phyloP scores from a whole-genome alignment of 1,140 invertebrate genomes.

The Drosophila malerkotliana region DNA sequence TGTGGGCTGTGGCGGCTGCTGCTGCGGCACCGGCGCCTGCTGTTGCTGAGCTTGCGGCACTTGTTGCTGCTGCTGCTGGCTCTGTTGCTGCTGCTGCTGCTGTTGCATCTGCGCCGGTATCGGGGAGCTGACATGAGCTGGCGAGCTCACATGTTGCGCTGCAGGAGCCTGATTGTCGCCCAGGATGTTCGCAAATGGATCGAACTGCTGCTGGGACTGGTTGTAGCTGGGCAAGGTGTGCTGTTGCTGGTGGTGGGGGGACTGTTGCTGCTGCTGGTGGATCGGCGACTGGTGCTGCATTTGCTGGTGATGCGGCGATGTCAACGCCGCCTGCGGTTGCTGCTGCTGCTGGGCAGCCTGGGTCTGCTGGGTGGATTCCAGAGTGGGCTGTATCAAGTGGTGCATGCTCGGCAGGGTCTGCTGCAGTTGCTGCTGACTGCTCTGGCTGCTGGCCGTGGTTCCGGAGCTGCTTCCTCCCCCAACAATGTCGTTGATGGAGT shows the following conservation, averaged over 20 bases:
- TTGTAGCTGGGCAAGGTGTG: slow-evolving; percentile 69
- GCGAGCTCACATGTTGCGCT: slow-evolving; percentile 61
- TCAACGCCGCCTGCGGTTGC: slow-evolving; percentile 44
- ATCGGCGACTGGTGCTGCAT: slow-evolving; percentile 71
- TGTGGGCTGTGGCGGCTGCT: slow-evolving; percentile 41
- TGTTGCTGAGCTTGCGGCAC: slow-evolving; percentile 32
- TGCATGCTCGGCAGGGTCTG: slow-evolving; percentile 70
- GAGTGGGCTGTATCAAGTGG: slow-evolving; percentile 58
- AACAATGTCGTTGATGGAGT: slow-evolving; percentile 83
- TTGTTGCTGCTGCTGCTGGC: slow-evolving; percentile 25
- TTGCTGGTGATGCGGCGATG: slow-evolving; percentile 68
- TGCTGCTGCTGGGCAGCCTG: slow-evolving; percentile 36
- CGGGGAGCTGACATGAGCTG: slow-evolving; percentile 73
- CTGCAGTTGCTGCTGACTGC: slow-evolving; percentile 56
- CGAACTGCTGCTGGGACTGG: slow-evolving; percentile 70
- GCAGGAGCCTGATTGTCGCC: slow-evolving; percentile 27
- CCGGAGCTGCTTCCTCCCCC: slow-evolving; percentile 54
- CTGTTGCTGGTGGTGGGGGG: slow-evolving; percentile 62
- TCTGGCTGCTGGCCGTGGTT: slow-evolving; percentile 16
- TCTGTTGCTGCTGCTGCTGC: slow-evolving; percentile 47
- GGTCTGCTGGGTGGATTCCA: slow-evolving; percentile 44
- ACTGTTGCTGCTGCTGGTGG: slow-evolving; percentile 69
- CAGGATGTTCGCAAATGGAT: slow-evolving; percentile 67
- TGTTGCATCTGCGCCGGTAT: slow-evolving; percentile 59
- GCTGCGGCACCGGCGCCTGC: slow-evolving; percentile 26